Evolutionary conservation across 1,140 invertebrate genomes (phyloP).

Genomic region (Drosophila oshimai): DNA sequence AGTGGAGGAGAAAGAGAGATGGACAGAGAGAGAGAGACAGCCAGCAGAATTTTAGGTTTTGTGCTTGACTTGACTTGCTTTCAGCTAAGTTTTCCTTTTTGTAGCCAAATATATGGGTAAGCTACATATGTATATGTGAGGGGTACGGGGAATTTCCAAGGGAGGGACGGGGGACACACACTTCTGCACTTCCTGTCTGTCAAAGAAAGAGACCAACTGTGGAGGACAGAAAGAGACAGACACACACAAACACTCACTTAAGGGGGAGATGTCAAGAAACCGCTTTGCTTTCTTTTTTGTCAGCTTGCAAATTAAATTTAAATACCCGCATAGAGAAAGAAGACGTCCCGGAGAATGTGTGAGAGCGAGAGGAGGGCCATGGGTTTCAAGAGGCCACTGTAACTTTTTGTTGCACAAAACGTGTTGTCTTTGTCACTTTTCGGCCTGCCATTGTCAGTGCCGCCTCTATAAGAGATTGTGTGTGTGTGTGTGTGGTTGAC

Average conservation of each 20-base stretch:
- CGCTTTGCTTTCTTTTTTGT: constrained; percentile 69
- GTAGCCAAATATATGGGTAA: constrained; percentile 33
- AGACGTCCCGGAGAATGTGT: neutral
- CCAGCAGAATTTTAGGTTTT: constrained; percentile 34
- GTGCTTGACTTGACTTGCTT: constrained; percentile 44
- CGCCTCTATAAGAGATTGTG: too few relatives aligned
- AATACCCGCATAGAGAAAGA: constrained; percentile 60
- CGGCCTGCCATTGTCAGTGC: constrained; percentile 34
- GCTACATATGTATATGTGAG: neutral
- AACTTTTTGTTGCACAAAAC: constrained; percentile 35
- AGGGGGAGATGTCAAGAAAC: constrained; percentile 57
- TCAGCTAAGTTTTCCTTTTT: constrained; percentile 35
- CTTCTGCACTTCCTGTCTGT: constrained; percentile 51
- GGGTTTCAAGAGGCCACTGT: constrained; percentile 41
- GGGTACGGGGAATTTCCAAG: neutral
- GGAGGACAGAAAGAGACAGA: neutral
- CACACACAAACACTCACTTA: constrained; percentile 24
- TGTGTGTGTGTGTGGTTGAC: constrained; percentile 36
- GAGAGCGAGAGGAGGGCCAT: neutral
- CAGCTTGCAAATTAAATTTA: constrained; percentile 75
- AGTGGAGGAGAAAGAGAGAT: neutral
- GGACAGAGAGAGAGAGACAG: neutral
- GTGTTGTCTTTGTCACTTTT: constrained; percentile 44
- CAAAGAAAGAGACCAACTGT: constrained; percentile 8
- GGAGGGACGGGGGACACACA: constrained; percentile 2